Base-by-base conservation (phyloP, 37 sponge, comb jelly and placozoan genomes). In the Aplysina aerophoba region DNA sequence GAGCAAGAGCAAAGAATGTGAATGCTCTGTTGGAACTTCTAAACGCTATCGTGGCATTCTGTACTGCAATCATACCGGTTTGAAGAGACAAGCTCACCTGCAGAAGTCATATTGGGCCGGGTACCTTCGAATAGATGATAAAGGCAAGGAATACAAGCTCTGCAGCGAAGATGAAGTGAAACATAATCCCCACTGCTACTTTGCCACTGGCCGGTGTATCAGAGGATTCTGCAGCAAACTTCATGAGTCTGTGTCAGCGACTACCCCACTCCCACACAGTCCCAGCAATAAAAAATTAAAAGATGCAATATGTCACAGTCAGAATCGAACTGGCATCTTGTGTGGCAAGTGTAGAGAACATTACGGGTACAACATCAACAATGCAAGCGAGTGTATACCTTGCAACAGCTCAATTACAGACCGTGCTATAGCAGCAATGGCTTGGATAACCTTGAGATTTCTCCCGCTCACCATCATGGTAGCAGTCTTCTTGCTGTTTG, bases 71-170 rank as follows among this genome's bases (percentile, higher is more conserved):
- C 1, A 30, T 31, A 27, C 33, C 71, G 6, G 34, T 69, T 31
- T 16, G 11, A 69, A 35, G 4, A 17, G 28, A 4, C 71, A 27
- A 5, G 28, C 71, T 27, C 27, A n/a, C 30, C 71, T 69, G 13
- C 71, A 69, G 34, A 69, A n/a, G 34, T 34, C 71, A 27, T 69
- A 69, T 6, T 69, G 71, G 71, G 71, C 71, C 6, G 71, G 71
- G 1, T 69, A 69, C 34, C 50, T 44, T 8, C 50, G 50, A 3
- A 44, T 11, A 44, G 50, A n/a, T n/a, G n/a, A 8, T 44, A 44
- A 8, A 44, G 8, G 50, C 50, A 44, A 3, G 8, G 6, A 3
- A 44, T 8, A 44, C 8, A 8, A 44, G 28, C 27, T 69, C 31
- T 69, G 71, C 34, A 69, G 6, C 30, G 71, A 69, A 2, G 34